A percentile compares a stretch with the other conserved stretches of the same genome.
These are phyloP conservation scores for Amyelois transitella DNA, from an alignment of 1,140 invertebrate genomes.

Conservation along the genomic window DNA sequence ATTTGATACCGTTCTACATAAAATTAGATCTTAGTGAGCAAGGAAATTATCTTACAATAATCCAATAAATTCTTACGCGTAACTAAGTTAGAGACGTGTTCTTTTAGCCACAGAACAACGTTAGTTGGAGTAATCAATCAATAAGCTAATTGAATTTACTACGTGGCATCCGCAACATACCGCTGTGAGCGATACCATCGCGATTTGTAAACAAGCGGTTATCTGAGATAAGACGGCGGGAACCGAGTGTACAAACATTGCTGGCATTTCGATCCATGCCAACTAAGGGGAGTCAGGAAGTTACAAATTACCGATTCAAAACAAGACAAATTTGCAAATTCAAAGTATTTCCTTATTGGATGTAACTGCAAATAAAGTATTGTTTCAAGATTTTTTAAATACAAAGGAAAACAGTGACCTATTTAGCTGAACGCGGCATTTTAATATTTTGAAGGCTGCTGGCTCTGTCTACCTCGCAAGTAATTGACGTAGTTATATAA, in stretches of 20 bases:
- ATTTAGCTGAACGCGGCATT: too few relatives aligned
- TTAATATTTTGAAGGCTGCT: too few relatives aligned
- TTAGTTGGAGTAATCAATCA: slow-evolving; percentile 10
- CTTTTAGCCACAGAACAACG: slow-evolving; percentile 2
- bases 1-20: background rate
- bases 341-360: too few relatives aligned
- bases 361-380: too few relatives aligned
- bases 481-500: too few relatives aligned
- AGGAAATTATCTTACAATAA: background rate
- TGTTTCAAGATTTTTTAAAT: too few relatives aligned
- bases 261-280: background rate
- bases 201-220: slow-evolving; percentile 1
- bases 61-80: background rate
- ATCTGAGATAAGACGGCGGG: background rate
- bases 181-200: background rate
- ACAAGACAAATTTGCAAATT: background rate
- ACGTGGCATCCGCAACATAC: background rate
- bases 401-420: too few relatives aligned
- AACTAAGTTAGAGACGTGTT: background rate
- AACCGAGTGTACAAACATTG: background rate
- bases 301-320: slow-evolving; percentile 2
- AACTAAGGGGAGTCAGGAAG: background rate
- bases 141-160: slow-evolving; percentile 6
- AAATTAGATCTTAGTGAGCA: background rate
- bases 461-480: too few relatives aligned